These are phyloP conservation scores for Catalaphyllia jardinei DNA, from an alignment of 64 coral and sea anemone genomes.

Conservation along the genomic window DNA sequence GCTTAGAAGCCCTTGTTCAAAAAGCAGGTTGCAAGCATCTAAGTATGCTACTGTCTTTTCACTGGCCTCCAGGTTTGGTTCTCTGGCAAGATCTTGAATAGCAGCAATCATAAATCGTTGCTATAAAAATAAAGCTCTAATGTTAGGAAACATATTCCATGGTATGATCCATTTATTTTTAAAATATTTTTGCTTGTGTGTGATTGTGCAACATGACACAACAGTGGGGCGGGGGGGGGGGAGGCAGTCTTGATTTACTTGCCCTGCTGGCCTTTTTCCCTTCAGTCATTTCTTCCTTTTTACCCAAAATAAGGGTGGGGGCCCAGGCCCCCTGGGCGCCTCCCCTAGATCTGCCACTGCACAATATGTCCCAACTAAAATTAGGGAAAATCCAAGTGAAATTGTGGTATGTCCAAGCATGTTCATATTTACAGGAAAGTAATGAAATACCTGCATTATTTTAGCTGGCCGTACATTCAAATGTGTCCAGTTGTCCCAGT, in stretches of 20 bases:
- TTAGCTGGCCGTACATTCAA: conserved; percentile 34
- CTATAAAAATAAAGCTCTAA: conserved; percentile 19
- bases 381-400: neutral
- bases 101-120: conserved; percentile 17
- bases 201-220: conserved; percentile 2
- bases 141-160: conserved; percentile 7
- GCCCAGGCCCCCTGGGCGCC: no score
- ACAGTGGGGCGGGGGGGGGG: no score
- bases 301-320: no score
- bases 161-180: neutral
- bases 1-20: conserved; percentile 34
- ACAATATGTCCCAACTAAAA: neutral
- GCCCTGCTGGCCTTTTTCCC: no score
- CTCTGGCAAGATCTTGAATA: neutral
- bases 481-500: conserved; percentile 22
- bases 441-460: no score
- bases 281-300: no score
- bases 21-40: conserved; percentile 25
- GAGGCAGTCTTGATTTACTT: no score
- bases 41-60: conserved; percentile 14
- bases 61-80: conserved; percentile 14
- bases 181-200: neutral
- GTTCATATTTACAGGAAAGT: neutral
- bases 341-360: no score
- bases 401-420: neutral